Evolutionary conservation across 1,140 invertebrate genomes (phyloP), one percentile per base, ranked within the genome.

Genomic region (Cephus cinctus): DNA sequence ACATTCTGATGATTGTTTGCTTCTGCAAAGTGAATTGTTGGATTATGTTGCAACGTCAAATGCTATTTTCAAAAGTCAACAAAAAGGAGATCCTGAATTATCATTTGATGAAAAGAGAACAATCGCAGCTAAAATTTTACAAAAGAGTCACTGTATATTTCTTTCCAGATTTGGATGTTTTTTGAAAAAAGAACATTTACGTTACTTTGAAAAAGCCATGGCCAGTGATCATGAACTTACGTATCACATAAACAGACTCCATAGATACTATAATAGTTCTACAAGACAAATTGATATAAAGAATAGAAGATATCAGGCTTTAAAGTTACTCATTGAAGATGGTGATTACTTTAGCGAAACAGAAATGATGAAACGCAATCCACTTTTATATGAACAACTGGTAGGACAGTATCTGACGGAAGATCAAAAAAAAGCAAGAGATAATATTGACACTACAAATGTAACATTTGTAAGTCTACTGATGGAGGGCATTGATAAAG

Each of bases 321-420:
- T 96, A 62, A 83, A 90, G 56, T 78, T 83, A 58, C 68, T 97
- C 30, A 75, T 90, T 30, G 80, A 87, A 47, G 80, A 87, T 27
- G 85, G 88, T 23, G 78, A 82, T 18, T 96, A 96, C 73, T 97
- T 97, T 60, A 90, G 86, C 69, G 91, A 96, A 67, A 83, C 82
- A 47, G 89, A 94, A 80, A 97, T 97, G 93, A 92, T 92, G 82
- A 87, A 85, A 56, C 73, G 94, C 53, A 92, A 94, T 74, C 94
- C 94, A 1, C 78, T 92, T 41, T 68, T 96, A 0, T 97, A 92
- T 77, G 89, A 96, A 42, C 86, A 95, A 60, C 75, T 97, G 43
- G 77, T 96, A 43, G 93, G 92, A 0, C 86, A 88, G 62, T 94
- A 90, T 70, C 68, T 95, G 49, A 86, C 85, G 5, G 81, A 87